phyloP scores from a whole-genome alignment of 2,888 invertebrate species.

The Drosophila leonis region DNA sequence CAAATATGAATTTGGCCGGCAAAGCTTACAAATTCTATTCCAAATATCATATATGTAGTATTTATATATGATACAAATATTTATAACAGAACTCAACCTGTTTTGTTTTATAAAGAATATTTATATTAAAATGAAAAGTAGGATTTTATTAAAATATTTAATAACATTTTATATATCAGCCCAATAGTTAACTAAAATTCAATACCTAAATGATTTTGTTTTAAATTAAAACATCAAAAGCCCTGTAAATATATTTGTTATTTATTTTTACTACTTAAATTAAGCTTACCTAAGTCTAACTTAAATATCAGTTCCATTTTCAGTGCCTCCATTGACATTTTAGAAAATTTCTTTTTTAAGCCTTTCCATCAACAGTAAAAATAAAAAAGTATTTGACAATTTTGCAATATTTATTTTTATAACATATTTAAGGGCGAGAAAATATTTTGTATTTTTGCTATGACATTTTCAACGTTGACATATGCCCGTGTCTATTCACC shows the following conservation, averaged over 20 bases:
- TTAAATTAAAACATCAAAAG: too few relatives aligned
- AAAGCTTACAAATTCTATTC: background rate
- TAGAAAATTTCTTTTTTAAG: background rate
- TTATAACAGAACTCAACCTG: background rate
- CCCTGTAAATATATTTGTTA: too few relatives aligned
- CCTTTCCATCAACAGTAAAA: background rate
- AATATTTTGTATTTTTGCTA: conserved; percentile 15
- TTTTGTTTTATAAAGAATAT: too few relatives aligned
- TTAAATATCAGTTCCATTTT: background rate
- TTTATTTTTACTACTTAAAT: background rate
- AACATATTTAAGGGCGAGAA: conserved; percentile 12
- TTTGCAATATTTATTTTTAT: conserved; percentile 22
- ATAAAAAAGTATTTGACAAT: too few relatives aligned
- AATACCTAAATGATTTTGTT: too few relatives aligned
- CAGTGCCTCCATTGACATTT: background rate
- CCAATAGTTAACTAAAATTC: too few relatives aligned
- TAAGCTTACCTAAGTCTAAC: background rate
- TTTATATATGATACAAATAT: background rate
- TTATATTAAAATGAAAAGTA: too few relatives aligned
- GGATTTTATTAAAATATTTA: background rate
- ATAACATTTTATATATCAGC: too few relatives aligned
- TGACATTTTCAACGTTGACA: conserved; percentile 31
- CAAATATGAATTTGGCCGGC: too few relatives aligned
- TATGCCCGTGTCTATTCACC: conserved; percentile 12
- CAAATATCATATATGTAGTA: background rate